Base-by-base conservation (phyloP, 1,140 invertebrate species). In the Lasaia peninsularis region DNA sequence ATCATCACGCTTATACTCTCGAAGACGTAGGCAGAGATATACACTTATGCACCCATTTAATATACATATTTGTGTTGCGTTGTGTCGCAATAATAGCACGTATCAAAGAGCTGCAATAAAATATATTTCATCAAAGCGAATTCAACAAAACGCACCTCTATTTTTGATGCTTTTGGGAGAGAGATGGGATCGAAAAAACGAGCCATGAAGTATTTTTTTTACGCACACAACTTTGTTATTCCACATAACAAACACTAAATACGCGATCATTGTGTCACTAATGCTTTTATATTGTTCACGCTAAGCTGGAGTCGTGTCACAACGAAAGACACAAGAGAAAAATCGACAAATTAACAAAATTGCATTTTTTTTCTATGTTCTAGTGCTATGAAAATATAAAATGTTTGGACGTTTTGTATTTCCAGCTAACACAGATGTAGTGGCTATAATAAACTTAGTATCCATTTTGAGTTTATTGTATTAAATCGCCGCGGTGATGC, bases 221-320 rank as follows among this genome's bases (percentile, higher is more conserved):
- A 48, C 40, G 40, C 40, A 18, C 20, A 48, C 37, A 40, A 40
- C 37, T 40, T 40, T 40, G 37, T 40, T 40, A 40, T 40, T 40
- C 37, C 14, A 40, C 16, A 40, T 14, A 40, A 40, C 37, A 40
- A 44, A 44, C 37, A 44, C 37, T 44, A 48, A 48, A 48, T 48
- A 48, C 40, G 40, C 40, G 40, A 48, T 48, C 40, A 48, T 48
- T 48, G 40, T 18, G 40, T 48, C 18, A 11, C 40, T 16, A 48
- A 10, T 48, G 7, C 40, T 48, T 48, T 48, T 48, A 48, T 18
- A 48, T 20, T 48, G 20, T 48, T 48, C 40, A 48, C 37, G 37
- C 16, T 44, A 44, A 20, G 37, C 37, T 11, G 14, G 37, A 44
- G 37, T 44, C 37, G 37, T 14, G 37, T 40, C 14, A 44, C 37